A percentile compares a stretch with the other conserved stretches of the same genome.
These are phyloP conservation scores for Alces alces DNA, from an alignment of 2,113 vertebrate species.

Conservation along the genomic window DNA sequence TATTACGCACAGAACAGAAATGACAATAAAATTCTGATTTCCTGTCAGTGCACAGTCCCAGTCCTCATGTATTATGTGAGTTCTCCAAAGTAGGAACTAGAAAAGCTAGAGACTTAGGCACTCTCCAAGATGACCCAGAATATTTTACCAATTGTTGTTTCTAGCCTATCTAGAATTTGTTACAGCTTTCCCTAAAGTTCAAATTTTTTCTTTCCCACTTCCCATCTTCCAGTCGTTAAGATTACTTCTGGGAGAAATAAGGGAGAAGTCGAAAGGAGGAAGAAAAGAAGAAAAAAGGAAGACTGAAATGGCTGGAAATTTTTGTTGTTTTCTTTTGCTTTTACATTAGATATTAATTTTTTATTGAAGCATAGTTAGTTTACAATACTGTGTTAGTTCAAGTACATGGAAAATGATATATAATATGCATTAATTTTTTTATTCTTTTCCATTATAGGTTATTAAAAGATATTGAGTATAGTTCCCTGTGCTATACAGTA, in stretches of 20 bases:
- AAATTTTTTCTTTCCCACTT: not conserved
- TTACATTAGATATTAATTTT: not conserved
- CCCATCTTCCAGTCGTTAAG: not conserved
- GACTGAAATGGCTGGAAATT: not conserved
- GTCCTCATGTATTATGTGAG: fast-evolving
- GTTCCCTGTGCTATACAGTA: not conserved
- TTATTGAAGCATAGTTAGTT: not conserved
- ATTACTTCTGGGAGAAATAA: not conserved
- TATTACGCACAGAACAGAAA: not conserved
- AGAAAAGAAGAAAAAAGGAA: not conserved
- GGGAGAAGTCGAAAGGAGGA: not conserved
- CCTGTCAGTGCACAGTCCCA: not conserved
- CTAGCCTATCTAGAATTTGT: not conserved
- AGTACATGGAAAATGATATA: not conserved
- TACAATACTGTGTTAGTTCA: not conserved
- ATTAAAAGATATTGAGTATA: not conserved
- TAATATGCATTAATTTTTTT: not conserved
- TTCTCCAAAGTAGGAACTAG: not conserved
- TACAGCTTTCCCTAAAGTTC: not conserved
- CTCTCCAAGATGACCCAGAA: not conserved
- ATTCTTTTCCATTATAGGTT: not conserved
- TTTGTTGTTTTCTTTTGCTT: not conserved
- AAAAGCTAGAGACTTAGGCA: not conserved
- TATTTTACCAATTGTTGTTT: not conserved
- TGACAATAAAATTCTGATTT: not conserved